A percentile compares a stretch with the other conserved stretches of the same genome.
phyloP scores from a whole-genome alignment of 1,140 invertebrate species.

The Sitophilus oryzae region DNA sequence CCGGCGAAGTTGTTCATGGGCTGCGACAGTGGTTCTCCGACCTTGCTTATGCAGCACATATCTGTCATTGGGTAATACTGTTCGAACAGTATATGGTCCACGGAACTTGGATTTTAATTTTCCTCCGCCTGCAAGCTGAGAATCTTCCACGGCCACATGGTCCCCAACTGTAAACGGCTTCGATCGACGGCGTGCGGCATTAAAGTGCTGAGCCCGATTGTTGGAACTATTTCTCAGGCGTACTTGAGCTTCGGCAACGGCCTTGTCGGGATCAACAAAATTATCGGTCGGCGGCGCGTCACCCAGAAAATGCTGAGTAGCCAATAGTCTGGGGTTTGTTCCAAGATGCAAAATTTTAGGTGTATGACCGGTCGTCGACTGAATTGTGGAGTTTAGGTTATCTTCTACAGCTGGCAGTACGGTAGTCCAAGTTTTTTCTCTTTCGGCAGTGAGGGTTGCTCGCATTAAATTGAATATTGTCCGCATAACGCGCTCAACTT shows the following conservation, averaged over 20 bases:
- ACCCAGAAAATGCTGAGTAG: constrained; percentile 11
- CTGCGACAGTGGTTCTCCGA: constrained; percentile 20
- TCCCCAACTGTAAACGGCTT: constrained; percentile 8
- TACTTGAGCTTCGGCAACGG: constrained; percentile 8
- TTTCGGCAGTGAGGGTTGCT: too few species aligned
- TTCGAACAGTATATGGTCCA: constrained; percentile 19
- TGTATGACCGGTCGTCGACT: constrained; percentile 11
- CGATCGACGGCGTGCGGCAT: not conserved
- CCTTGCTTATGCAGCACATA: constrained; percentile 15
- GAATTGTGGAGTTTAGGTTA: constrained; percentile 7
- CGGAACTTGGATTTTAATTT: constrained; percentile 19
- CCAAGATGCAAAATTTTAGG: constrained; percentile 5
- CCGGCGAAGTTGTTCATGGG: constrained; percentile 21
- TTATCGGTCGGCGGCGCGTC: constrained; percentile 12
- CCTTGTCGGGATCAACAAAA: constrained; percentile 17
- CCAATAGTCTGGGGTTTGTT: constrained; percentile 13
- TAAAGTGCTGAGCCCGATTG: constrained; percentile 6
- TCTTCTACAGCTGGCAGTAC: constrained; percentile 9
- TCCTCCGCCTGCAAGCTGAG: constrained; percentile 25
- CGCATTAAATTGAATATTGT: constrained; percentile 20
- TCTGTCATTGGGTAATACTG: constrained; percentile 20
- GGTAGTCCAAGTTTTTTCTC: constrained; percentile 8
- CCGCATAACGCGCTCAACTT: constrained; percentile 24
- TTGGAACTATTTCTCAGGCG: not conserved
- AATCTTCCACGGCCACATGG: constrained; percentile 21